phyloP scores from a whole-genome alignment of 1,140 invertebrate genomes.

The Drosophila lowei region DNA sequence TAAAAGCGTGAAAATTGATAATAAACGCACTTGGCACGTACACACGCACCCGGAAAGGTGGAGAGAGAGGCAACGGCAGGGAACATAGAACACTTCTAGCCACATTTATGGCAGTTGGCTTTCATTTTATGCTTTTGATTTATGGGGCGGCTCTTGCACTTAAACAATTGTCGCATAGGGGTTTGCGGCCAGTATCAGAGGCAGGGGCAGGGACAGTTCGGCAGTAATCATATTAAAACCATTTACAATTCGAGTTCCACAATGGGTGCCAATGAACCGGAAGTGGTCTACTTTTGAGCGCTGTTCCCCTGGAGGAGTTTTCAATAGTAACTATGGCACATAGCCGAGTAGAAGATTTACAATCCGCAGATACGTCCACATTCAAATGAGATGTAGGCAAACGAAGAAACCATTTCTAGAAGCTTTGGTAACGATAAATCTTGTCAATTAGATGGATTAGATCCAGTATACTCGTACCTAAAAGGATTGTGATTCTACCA shows the following conservation, averaged over 20 bases:
- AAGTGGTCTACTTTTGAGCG: no score
- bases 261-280: no score
- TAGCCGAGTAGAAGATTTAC: not conserved
- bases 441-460: no score
- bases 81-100: constrained; percentile 37
- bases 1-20: constrained; percentile 68
- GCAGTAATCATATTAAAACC: constrained; percentile 5
- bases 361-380: not conserved
- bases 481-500: no score
- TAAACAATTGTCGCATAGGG: constrained; percentile 12
- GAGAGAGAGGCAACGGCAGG: not conserved
- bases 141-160: constrained; percentile 41
- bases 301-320: no score
- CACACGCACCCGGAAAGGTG: constrained; percentile 14
- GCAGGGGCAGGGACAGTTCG: no score
- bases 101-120: constrained; percentile 54
- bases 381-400: no score
- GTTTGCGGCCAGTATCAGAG: not conserved
- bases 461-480: no score
- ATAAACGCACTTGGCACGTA: constrained; percentile 71
- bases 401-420: no score
- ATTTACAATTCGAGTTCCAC: no score
- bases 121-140: constrained; percentile 64
- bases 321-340: no score
- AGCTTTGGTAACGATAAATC: no score